Evolutionary conservation across 2,113 vertebrate genomes (phyloP).

Genomic region (Verasper variegatus): DNA sequence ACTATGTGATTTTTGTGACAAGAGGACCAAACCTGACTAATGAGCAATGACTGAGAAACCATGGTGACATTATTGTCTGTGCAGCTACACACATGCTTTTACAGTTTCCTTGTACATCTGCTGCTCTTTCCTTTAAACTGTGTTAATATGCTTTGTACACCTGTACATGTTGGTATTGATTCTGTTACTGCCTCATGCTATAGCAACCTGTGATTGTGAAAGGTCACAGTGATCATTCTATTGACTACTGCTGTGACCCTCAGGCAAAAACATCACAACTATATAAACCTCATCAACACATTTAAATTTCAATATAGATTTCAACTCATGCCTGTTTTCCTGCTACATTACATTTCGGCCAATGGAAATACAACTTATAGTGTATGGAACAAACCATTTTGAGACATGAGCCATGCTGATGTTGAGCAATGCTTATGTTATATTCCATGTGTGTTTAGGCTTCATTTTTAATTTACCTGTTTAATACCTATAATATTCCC

Average conservation of each 20-base stretch:
- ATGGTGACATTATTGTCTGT: background rate
- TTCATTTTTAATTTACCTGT: background rate
- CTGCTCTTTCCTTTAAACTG: background rate
- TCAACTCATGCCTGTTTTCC: too few species aligned
- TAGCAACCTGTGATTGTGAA: slow-evolving; percentile 19
- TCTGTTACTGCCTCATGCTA: background rate
- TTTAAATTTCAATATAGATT: background rate
- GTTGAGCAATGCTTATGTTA: background rate
- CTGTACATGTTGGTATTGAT: background rate
- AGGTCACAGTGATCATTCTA: slow-evolving; percentile 23
- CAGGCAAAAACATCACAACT: slow-evolving; percentile 2
- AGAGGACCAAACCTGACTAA: background rate
- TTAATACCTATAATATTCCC: background rate
- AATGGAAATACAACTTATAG: too few species aligned
- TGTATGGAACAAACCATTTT: background rate
- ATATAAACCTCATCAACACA: background rate
- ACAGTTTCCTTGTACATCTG: too few species aligned
- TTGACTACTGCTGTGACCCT: background rate
- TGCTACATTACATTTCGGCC: too few species aligned
- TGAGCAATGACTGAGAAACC: too few species aligned
- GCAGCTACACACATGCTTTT: background rate
- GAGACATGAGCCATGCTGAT: background rate
- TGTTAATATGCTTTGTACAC: too few species aligned
- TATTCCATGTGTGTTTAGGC: background rate
- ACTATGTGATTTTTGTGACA: background rate